Base-by-base conservation (phyloP, 2,888 invertebrate genomes). In the Hirtodrosophila confusa region DNA sequence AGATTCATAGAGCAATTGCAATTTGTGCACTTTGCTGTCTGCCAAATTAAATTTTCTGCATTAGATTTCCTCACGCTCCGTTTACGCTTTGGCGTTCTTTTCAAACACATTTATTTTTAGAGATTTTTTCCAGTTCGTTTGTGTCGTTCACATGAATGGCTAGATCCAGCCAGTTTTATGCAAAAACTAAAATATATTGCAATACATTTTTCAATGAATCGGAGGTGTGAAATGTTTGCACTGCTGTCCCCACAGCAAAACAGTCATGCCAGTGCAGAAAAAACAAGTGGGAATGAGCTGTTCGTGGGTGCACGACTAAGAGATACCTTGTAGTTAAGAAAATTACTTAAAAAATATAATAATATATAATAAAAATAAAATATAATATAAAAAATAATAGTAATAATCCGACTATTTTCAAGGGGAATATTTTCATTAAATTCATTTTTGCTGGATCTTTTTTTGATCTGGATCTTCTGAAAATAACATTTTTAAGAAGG, bases 181-280 rank as follows among this genome's bases (percentile, higher is more conserved):
- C 77, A 76, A 69, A 69, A 55, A 45, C 55, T 43, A 2, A 23
- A 50, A 68, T 75, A 58, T 57, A 62, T 76, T 70, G 65, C 75
- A 66, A 83, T 78, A 62, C 61, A 78, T 70, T 69, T 71, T 65
- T 65, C 78, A 65, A 75, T 82, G 69, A 75, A 68, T 72, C 45
- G 45, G 66, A 78, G 80, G 80, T 82, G 80, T 79, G 83, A 82
- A 82, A 66, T 85, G 68, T 69, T 56, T 69, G 69, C 64, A 51
- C 55, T 56, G 50, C 23, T 50, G 63, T 37, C 41, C 49, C 40
- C 24, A 1, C 27, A 33, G 8, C 33, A 64, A 29, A 27, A 33
- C 12, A 50, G 23, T 39, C 39, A 23, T 7, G 43, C 17, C 12
- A 55, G 8, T 24, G 23, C 17, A 29, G 37, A 47, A 43, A 29